Evolutionary conservation across 2,888 invertebrate species (phyloP).

Genomic region (Orthosia gothica): DNA sequence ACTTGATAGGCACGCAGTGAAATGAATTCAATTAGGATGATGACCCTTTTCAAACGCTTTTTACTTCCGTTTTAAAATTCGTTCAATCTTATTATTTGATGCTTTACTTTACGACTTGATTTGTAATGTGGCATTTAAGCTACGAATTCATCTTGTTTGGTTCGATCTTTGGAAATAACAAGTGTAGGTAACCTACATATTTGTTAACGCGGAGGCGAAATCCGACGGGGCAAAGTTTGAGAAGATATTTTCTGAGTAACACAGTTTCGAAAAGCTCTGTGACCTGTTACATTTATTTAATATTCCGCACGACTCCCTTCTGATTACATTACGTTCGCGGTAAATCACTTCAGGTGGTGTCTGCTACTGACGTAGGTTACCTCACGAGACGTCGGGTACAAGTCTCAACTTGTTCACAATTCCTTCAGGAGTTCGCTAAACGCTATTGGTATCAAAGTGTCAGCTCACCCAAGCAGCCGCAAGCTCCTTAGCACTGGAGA

Average conservation of each 20-base stretch:
- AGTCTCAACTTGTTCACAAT: slow-evolving; percentile 1
- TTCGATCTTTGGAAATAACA: not conserved
- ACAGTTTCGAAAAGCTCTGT: not conserved
- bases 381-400: slow-evolving; percentile 40
- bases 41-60: too few species aligned
- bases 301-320: slow-evolving; percentile 37
- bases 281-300: slow-evolving; percentile 32
- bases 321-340: slow-evolving; percentile 48
- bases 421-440: slow-evolving; percentile 63
- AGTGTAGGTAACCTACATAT: not conserved
- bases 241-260: slow-evolving; percentile 20
- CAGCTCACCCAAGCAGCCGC: slow-evolving; percentile 71
- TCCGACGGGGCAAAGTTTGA: not conserved
- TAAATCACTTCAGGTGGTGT: slow-evolving; percentile 54
- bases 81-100: slow-evolving; percentile 10
- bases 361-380: slow-evolving; percentile 46
- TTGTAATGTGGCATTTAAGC: not conserved
- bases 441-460: slow-evolving; percentile 75
- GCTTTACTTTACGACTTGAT: not conserved
- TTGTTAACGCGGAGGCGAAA: not conserved
- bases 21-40: too few species aligned
- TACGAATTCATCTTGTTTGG: not conserved
- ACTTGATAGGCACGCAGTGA: not conserved
- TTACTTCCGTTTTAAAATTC: too few species aligned
- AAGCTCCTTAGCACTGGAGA: slow-evolving; percentile 68